Base-by-base conservation (phyloP, 2,888 invertebrate species). In the Heliconius cydno region DNA sequence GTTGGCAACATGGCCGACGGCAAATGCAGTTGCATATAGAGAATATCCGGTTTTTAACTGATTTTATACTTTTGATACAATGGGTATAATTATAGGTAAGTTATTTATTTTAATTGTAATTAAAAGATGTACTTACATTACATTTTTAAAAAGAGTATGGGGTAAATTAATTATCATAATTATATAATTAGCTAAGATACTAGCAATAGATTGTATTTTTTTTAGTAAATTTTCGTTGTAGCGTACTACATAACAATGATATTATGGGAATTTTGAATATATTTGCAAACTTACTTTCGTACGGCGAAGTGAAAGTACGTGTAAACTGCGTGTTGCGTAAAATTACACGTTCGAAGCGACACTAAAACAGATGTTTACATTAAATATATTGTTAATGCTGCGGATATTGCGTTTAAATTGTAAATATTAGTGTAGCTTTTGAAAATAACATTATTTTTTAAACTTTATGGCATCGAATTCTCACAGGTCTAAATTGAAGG, bases 1-100 rank as follows among this genome's bases (percentile, higher is more conserved):
- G 89, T 90, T 88, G 88, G 88, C 89, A 94, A 93, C 89, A 94
- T 94, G 94, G 94, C 94, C 88, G 93, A 87, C 90, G 88, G 85
- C 84, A 87, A 87, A 87, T 92, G 93, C 94, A 94, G 92, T 91
- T 93, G 93, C 90, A 93, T 92, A 89, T 89, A 90, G 87, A 87
- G 87, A 86, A 85, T 78, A 83, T 87, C 74, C 85, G 84, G 86
- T 86, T 87, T 79, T 79, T 57, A 70, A 71, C 41, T 65, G 30
- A 75, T 66, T 66, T 65, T 63, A 19, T 66, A 25, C 13, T 28
- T 13, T 46, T 46, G 12, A 46, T 41, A 66, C 22, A 65, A 41
- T 65, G 15, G 19, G 9, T 6, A 22, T 22, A 41, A 63, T n/a
- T 65, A 63, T 3, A 38, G 5, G 41, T 4, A 28, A 65, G n/a